Evolutionary conservation across 2,113 vertebrate species (phyloP).

Genomic region (Pluvianellus socialis): DNA sequence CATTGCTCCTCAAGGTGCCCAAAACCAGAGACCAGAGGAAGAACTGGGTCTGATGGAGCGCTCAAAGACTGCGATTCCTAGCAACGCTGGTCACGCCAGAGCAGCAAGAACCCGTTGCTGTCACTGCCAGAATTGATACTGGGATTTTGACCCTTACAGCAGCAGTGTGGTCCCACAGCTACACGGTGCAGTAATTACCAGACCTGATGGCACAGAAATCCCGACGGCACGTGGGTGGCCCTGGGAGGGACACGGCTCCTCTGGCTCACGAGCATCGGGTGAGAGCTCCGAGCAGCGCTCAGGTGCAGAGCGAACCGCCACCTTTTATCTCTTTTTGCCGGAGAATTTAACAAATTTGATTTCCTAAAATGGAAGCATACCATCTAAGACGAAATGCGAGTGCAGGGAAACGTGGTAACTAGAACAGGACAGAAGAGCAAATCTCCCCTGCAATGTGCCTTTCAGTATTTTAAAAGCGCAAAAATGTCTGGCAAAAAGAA

Average conservation of each 20-base stretch:
- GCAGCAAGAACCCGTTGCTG: background rate
- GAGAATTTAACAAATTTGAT: background rate
- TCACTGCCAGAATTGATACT: background rate
- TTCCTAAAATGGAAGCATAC: background rate
- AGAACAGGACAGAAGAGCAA: background rate
- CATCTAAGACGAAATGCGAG: background rate
- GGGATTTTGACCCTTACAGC: background rate
- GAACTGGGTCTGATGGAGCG: background rate
- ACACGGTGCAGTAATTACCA: rapidly evolving
- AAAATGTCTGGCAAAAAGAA: background rate
- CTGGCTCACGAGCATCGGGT: rapidly evolving
- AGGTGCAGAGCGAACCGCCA: background rate
- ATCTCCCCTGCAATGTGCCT: background rate
- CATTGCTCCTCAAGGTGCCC: background rate
- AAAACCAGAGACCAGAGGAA: too few relatives aligned
- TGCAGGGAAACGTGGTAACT: background rate
- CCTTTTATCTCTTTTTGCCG: background rate
- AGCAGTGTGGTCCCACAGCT: background rate
- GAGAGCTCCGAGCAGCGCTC: rapidly evolving
- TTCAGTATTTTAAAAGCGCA: background rate
- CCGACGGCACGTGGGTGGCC: rapidly evolving
- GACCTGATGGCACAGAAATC: background rate
- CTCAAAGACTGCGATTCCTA: background rate
- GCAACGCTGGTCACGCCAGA: rapidly evolving
- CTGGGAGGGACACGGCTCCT: background rate